Base-by-base conservation (phyloP, 2,888 invertebrate species). In the Andrena camellia region DNA sequence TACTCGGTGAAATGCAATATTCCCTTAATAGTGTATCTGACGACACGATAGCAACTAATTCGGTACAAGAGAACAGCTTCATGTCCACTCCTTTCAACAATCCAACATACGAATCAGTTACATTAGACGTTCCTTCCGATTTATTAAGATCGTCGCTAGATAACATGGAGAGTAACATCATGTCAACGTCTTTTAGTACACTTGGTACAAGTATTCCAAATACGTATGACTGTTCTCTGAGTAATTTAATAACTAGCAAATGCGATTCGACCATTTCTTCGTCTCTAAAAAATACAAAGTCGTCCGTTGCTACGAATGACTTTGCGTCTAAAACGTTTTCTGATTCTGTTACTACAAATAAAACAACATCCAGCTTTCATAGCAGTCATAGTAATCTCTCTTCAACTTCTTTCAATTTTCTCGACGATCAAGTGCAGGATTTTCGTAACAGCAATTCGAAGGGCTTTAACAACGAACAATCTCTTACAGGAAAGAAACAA, bases 111-210 rank as follows among this genome's bases (percentile, higher is more conserved):
- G 90, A 92, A 31, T 78, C 90, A n/a, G 75, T 81, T 35, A 71
- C 86, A 0, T 79, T 89, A 23, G 89, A 92, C n/a, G 86, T 87
- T 35, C 78, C 87, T 20, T 82, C 89, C 1, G 86, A 79, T 60
- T 71, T 88, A 48, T 75, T 88, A n/a, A 75, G 84, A 26, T 84
- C 85, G 52, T 82, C 89, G 0, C 85, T 89, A 60, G 85, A 88
- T 17, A 90, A 86, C 48, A 79, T 88, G 6, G 92, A 90, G 29
- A 90, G 74, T 52, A 91, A 92, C 74, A 86, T 92, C 6, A 92
- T 92, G 90, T 91, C 93, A 2, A 93, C 92, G 17, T 92, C 93
- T 23, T 93, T 93, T 63, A 90, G 87, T 66, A 90, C 86, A 6
- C 70, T 70, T 52, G 57, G 69, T 23, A 29, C 79, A 10, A 78